Base-by-base conservation (phyloP, 1,140 invertebrate species). In the Drosophila pseudoobscura region DNA sequence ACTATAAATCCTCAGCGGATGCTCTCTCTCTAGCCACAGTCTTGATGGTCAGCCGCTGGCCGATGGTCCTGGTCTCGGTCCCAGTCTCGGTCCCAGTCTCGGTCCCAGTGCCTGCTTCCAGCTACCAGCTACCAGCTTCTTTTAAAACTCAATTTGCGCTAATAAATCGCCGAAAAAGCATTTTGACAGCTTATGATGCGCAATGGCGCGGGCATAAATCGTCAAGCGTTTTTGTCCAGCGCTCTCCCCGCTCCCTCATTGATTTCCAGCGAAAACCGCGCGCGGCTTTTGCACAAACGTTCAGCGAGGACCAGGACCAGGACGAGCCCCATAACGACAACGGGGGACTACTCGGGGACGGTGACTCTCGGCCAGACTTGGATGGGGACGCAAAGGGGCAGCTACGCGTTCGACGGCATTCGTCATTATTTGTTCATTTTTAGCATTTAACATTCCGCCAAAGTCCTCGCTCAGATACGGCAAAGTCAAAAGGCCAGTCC, bases 401-500 rank as follows among this genome's bases (percentile, higher is more conserved):
- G n/a, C n/a, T n/a, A 17, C 17, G 68, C 46, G 62, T 61, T 72
- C 66, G 71, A 50, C 66, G 83, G 83, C 83, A 88, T 88, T 88
- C 83, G 83, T 88, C 83, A 88, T 88, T 88, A 88, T 88, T 88
- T 88, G 83, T 88, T 88, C 83, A 88, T 88, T 88, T 88, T 88
- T 88, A 88, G 79, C 83, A 76, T 88, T 88, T 88, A 88, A 88
- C 78, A 88, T 88, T 88, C 83, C 83, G 83, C 78, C 78, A 83
- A 75, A 83, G 78, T 78, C 45, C 71, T 59, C 45, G 44, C 13
- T 39, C 46, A 55, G 35, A 69, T 71, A 78, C 63, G 58, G 60
- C 46, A 52, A 59, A 68, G 61, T 43, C 64, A 47, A 55, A 62
- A 51, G 46, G 46, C 24, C 15, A 58, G 44, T 13, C 58, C 31